Evolutionary conservation across 2,888 invertebrate genomes (phyloP).

Genomic region (Caenorhabditis angaria): DNA sequence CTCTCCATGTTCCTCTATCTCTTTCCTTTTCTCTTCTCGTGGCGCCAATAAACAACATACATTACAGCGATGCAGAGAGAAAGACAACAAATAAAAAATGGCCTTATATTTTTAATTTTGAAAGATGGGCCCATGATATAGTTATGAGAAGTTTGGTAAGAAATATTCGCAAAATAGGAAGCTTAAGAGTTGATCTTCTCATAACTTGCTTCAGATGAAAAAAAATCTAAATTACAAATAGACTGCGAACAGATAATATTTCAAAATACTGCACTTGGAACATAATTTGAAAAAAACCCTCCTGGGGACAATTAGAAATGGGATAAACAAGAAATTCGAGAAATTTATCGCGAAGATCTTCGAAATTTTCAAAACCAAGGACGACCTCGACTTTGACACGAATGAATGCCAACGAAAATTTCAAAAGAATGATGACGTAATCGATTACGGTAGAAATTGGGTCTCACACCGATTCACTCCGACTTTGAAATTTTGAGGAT

Average conservation of each 20-base stretch:
- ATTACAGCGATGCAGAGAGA: conserved; percentile 1
- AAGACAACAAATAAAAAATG: not conserved
- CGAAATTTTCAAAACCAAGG: not conserved
- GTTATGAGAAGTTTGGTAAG: too few species aligned
- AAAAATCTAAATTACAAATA: too few species aligned
- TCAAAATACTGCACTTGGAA: too few species aligned
- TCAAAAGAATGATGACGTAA: not conserved
- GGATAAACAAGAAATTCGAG: not conserved
- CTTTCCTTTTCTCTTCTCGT: not conserved
- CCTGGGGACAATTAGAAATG: not conserved
- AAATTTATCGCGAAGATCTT: not conserved
- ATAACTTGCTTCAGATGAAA: too few species aligned
- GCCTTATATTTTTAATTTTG: not conserved
- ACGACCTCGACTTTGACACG: not conserved
- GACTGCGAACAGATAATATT: too few species aligned
- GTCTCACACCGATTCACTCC: not conserved
- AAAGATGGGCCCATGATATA: not conserved
- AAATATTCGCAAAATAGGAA: too few species aligned
- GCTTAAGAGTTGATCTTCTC: too few species aligned
- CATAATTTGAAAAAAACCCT: not conserved
- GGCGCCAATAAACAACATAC: conserved; percentile 2
- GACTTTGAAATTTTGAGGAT: not conserved
- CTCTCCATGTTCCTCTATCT: conserved; percentile 2
- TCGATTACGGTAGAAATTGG: not conserved
- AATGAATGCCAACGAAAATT: not conserved